These are phyloP conservation scores for Cyanoliseus patagonus DNA, from an alignment of 2,113 vertebrate species.

Conservation along the genomic window DNA sequence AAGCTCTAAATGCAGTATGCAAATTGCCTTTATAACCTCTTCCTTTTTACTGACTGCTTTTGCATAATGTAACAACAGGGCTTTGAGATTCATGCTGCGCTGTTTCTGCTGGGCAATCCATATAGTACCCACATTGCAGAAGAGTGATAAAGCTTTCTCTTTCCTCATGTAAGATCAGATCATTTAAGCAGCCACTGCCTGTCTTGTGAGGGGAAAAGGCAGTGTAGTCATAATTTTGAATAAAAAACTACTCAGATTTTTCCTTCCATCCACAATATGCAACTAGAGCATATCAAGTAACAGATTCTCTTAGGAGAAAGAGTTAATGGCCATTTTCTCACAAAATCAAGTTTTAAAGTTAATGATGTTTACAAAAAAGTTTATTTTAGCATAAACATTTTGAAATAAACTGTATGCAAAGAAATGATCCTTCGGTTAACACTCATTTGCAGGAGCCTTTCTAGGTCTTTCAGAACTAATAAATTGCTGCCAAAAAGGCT, in stretches of 20 bases:
- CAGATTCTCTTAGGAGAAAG: neutral
- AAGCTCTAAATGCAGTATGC: neutral
- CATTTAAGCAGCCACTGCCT: neutral
- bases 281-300: neutral
- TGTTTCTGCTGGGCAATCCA: neutral
- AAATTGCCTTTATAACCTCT: neutral
- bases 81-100: neutral
- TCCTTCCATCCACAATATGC: neutral
- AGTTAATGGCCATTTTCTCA: neutral
- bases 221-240: neutral
- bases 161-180: neutral
- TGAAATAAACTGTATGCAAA: neutral
- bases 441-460: neutral
- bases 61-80: constrained; percentile 9
- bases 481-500: neutral
- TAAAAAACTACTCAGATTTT: neutral
- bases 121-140: neutral
- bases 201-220: neutral
- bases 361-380: neutral
- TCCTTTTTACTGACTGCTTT: neutral
- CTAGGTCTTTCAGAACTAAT: neutral
- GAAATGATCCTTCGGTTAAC: neutral
- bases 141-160: neutral
- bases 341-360: neutral
- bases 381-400: neutral